These are phyloP conservation scores for Eueides isabella DNA, from an alignment of 1,140 invertebrate species.

Conservation along the genomic window DNA sequence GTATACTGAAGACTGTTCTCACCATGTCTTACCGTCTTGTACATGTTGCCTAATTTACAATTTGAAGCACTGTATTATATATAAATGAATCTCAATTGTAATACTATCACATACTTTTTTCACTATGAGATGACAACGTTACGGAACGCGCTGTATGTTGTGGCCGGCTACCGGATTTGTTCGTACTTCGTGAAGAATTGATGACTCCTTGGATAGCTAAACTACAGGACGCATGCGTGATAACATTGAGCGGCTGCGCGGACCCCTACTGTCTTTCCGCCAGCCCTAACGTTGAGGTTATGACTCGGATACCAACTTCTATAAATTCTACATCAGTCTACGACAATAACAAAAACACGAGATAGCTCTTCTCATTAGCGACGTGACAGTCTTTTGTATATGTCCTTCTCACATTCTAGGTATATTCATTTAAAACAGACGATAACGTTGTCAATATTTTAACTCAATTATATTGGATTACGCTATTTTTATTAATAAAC, in stretches of 20 bases:
- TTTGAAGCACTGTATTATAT: constrained; percentile 62
- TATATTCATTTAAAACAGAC: background rate
- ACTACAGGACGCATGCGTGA: constrained; percentile 64
- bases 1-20: constrained; percentile 89
- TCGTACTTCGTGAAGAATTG: constrained; percentile 68
- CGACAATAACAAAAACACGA: constrained; percentile 40
- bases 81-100: constrained; percentile 44
- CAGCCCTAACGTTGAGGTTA: constrained; percentile 74
- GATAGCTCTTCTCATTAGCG: constrained; percentile 36
- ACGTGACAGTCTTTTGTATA: constrained; percentile 16
- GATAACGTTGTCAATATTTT: background rate
- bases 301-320: constrained; percentile 64
- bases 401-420: background rate
- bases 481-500: too few relatives aligned
- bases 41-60: constrained; percentile 81
- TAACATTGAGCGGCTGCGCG: constrained; percentile 78
- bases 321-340: constrained; percentile 41
- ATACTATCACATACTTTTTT: constrained; percentile 68
- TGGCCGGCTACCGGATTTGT: constrained; percentile 51
- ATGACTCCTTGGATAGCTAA: constrained; percentile 37
- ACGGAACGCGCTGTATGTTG: constrained; percentile 52
- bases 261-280: constrained; percentile 55
- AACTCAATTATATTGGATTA: too few relatives aligned
- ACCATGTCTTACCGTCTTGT: constrained; percentile 88
- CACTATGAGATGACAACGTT: constrained; percentile 40